Base-by-base conservation (phyloP, 1,140 invertebrate genomes). In the Bombus confusus region DNA sequence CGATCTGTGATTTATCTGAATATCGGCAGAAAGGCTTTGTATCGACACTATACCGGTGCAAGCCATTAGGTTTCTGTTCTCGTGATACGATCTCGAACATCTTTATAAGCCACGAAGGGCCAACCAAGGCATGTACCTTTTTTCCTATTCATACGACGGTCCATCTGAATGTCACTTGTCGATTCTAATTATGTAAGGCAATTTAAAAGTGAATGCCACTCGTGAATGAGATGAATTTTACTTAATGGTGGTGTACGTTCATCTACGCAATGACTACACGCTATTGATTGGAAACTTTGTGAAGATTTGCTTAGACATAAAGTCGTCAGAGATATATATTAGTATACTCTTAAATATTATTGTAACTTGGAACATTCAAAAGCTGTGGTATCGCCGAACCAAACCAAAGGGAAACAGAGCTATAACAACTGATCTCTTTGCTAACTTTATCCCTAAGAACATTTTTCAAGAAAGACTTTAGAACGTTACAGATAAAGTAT, bases 51-150 rank as follows among this genome's bases (percentile, higher is more conserved):
- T 73, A 31, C 31, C 47, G n/a, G 69, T 66, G 66, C 66, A 22
- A 76, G 86, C 83, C 88, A 91, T 88, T 88, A 91, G 90, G 83
- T 89, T 77, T 88, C 75, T 47, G 64, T 68, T 47, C 81, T 39
- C 39, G 72, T 79, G 92, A 93, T 93, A 93, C 62, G 64, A 93
- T 92, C 91, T 91, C 47, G 73, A 87, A 91, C 86, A 80, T 90
- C 91, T 93, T 87, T 90, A 92, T 92, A 83, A 77, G 57, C 80
- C 75, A 43, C 66, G 59, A 79, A 89, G 83, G 85, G 71, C 77
- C 77, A 76, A 72, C 77, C n/a, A n/a, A n/a, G n/a, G 18, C 18
- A 6, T 4, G 76, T 28, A 79, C 73, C 62, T 77, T 90, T 68
- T 88, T 62, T 62, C 41, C 43, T 66, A 47, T 72, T 37, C 73